Evolutionary conservation across 1,140 invertebrate species (phyloP), one percentile per base, ranked within the genome.

Genomic region (Cydia amplana): DNA sequence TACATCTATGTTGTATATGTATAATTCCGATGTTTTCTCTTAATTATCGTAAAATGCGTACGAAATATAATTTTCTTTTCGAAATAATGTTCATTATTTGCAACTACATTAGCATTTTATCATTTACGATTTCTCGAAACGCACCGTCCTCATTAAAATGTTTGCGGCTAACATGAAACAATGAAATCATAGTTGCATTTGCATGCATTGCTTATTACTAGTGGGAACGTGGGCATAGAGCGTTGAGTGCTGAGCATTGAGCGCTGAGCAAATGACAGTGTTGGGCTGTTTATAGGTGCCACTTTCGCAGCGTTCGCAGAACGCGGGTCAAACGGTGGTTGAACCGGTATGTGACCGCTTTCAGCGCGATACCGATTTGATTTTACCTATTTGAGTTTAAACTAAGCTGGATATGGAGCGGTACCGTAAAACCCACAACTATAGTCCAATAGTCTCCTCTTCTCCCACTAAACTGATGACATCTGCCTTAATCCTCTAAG

Each of bases 181-280:
- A 70, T 70, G 32, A 70, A 70, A 70, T 36, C 65, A 36, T 70
- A 70, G 28, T 70, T 70, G 16, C 32, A 43, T 36, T 70, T 36
- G 65, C 65, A 70, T 70, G 36, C 65, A 23, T 20, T 60, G 55
- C 55, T 60, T 60, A 60, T 60, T 60, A 60, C 55, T 60, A 60
- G 20, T 60, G 55, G 55, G 55, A 60, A 23, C 55, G 55, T 60
- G 55, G n/a, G 55, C 55, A 60, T 23, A 46, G 43, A 46, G 43
- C 43, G 43, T 16, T 46, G 43, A 46, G 46, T 16, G 14, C 4
- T n/a, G n/a, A 51, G 49, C n/a, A 18, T 51, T 51, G 55, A 60
- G 55, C 20, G 55, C n/a, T 23, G 55, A 60, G 20, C 55, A 60
- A 60, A 60, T 60, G 18, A 60, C 55, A 60, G 55, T 60, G 55